These are phyloP conservation scores for Polydrusus tereticollis DNA, from an alignment of 2,888 invertebrate species.

Conservation along the genomic window DNA sequence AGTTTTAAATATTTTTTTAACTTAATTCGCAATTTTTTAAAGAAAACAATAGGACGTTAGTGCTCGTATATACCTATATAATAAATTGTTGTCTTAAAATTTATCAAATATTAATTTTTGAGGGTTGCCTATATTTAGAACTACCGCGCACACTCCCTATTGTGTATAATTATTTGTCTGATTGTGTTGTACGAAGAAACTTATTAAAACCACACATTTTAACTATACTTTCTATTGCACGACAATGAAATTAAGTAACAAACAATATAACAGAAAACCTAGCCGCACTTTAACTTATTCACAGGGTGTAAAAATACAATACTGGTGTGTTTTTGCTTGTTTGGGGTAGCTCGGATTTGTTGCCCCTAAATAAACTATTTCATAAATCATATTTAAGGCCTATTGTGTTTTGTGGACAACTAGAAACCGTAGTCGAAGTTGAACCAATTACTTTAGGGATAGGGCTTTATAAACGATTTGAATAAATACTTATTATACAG, in stretches of 20 bases:
- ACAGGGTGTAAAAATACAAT: conserved; percentile 56
- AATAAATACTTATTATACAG: no score
- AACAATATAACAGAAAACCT: conserved; percentile 34
- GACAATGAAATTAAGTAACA: conserved; percentile 1
- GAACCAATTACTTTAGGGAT: conserved; percentile 18
- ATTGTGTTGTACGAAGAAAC: not conserved
- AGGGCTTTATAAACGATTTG: conserved; percentile 3
- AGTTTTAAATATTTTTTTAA: no score
- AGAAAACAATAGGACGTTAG: no score
- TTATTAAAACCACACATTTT: not conserved
- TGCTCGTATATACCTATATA: no score
- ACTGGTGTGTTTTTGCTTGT: conserved; percentile 61
- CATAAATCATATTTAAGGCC: conserved; percentile 68
- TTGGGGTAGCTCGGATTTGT: conserved; percentile 62
- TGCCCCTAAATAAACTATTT: conserved; percentile 66
- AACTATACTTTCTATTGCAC: not conserved
- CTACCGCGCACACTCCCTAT: no score
- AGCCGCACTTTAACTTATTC: conserved; percentile 54
- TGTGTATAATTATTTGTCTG: no score
- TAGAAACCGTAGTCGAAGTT: conserved; percentile 41
- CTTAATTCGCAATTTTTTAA: no score
- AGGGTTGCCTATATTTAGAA: no score
- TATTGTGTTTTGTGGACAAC: conserved; percentile 60
- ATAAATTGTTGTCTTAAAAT: no score
- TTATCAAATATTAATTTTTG: no score